A percentile compares a stretch with the other conserved stretches of the same genome.
phyloP scores from a whole-genome alignment of 1,140 invertebrate genomes.

The Amyelois transitella region DNA sequence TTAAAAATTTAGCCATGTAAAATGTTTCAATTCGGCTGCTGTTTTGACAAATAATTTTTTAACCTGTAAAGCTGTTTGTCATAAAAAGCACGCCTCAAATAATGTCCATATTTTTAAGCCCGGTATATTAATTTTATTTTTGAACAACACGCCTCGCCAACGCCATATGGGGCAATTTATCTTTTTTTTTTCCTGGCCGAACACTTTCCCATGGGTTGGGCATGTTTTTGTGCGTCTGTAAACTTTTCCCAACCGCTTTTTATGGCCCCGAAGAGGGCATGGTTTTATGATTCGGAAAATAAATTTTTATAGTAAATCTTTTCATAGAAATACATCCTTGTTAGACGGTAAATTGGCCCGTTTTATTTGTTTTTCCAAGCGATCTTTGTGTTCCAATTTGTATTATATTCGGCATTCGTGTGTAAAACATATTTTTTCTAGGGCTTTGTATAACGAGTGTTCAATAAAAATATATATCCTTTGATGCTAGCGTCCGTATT shows the following conservation, averaged over 20 bases:
- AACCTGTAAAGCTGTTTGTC: too few relatives aligned
- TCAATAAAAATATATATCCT: too few relatives aligned
- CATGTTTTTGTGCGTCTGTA: background rate
- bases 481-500: too few relatives aligned
- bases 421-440: background rate
- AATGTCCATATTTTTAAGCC: background rate
- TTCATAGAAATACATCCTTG: background rate
- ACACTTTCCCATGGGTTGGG: background rate
- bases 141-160: background rate
- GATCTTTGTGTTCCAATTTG: background rate
- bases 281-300: background rate
- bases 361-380: background rate
- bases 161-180: background rate
- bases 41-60: too few relatives aligned
- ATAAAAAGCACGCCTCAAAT: too few relatives aligned
- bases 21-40: too few relatives aligned
- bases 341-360: background rate
- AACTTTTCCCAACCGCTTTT: background rate
- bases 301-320: background rate
- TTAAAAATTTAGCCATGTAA: too few relatives aligned
- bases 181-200: background rate
- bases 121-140: background rate
- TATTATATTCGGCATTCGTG: background rate
- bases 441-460: background rate
- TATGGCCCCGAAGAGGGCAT: background rate